Conservation (phyloP, 2,888 invertebrate species). For the Lissocephala sabroskyi region DNA sequence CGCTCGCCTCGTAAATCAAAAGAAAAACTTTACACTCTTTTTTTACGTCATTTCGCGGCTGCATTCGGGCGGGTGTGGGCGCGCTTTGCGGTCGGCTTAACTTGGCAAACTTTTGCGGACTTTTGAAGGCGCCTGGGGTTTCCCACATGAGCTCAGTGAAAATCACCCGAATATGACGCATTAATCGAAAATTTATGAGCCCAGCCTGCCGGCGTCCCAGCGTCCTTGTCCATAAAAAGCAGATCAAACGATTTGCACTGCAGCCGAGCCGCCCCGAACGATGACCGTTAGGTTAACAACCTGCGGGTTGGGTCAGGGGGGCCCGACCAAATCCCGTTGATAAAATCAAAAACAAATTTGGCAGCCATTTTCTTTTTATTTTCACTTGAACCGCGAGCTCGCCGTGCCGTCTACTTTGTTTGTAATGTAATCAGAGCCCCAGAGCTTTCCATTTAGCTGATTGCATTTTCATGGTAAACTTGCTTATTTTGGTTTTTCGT, state of each 20-base stretch:
- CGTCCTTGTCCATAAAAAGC: too few relatives aligned
- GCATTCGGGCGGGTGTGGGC: constrained; percentile 16
- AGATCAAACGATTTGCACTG: too few relatives aligned
- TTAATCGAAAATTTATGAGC: constrained; percentile 29
- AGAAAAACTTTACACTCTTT: constrained; percentile 41
- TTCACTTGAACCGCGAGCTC: too few relatives aligned
- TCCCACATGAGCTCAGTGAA: neutral
- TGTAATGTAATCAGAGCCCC: constrained; percentile 2
- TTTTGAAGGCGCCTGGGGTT: constrained; percentile 34
- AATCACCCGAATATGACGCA: constrained; percentile 44
- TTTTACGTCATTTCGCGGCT: constrained; percentile 50
- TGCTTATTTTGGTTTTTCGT: constrained; percentile 2
- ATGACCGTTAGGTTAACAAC: too few relatives aligned
- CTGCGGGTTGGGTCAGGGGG: neutral
- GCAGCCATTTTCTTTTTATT: neutral
- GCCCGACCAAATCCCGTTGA: neutral
- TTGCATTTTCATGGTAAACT: constrained; percentile 52
- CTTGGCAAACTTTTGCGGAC: constrained; percentile 26
- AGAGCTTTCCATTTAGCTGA: constrained; percentile 41
- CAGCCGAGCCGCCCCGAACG: neutral
- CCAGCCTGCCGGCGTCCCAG: too few relatives aligned
- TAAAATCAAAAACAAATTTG: constrained; percentile 11
- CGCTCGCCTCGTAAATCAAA: constrained; percentile 49
- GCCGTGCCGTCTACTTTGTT: neutral
- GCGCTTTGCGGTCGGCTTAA: too few relatives aligned